Conservation (phyloP, 2,888 invertebrate species). For the Lasius platythorax region DNA sequence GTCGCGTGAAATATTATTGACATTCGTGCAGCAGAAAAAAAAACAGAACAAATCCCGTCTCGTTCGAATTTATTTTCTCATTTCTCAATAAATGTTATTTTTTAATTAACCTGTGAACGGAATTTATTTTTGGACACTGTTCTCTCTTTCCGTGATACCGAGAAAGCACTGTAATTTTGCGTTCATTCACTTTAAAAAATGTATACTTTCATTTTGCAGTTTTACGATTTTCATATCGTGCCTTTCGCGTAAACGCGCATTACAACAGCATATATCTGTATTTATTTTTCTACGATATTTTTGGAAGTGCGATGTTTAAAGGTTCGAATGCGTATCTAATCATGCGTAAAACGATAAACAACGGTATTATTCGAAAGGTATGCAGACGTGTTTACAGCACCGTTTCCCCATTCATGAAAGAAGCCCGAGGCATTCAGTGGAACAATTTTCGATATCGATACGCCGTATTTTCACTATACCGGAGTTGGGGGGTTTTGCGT, state of each 20-base stretch:
- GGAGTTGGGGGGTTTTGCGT: conserved; percentile 59
- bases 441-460: conserved; percentile 68
- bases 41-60: not conserved
- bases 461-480: conserved; percentile 34
- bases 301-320: conserved; percentile 1
- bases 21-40: not conserved
- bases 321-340: not conserved
- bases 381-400: conserved; percentile 34
- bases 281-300: conserved; percentile 17
- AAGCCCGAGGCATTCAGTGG: conserved; percentile 54
- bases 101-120: not conserved
- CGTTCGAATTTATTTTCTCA: not conserved
- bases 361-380: conserved; percentile 3
- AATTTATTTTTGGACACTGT: not conserved
- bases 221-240: not conserved
- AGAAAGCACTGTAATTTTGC: not conserved
- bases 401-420: conserved; percentile 47
- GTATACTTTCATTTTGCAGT: not conserved
- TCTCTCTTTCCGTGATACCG: not conserved
- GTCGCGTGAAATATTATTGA: conserved; percentile 3
- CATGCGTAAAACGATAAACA: conserved; percentile 33
- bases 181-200: conserved; percentile 8
- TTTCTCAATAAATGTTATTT: not conserved
- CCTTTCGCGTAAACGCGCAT: not conserved
- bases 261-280: not conserved